These are phyloP conservation scores for Cosmopolites sordidus DNA, from an alignment of 2,888 invertebrate species.

Conservation along the genomic window DNA sequence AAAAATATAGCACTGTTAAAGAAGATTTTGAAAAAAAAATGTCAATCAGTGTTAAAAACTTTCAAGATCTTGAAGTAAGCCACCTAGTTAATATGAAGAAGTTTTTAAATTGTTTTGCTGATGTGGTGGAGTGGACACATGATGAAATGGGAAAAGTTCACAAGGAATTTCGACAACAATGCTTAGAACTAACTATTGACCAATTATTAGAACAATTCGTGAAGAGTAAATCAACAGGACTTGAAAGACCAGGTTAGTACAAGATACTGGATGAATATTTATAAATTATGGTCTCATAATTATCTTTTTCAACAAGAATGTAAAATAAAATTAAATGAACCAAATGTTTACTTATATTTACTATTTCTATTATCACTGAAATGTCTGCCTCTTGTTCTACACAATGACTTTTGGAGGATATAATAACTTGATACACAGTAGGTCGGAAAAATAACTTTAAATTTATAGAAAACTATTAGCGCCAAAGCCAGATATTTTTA, in stretches of 20 bases:
- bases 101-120: conserved; percentile 84
- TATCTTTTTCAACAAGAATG: neutral
- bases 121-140: conserved; percentile 83
- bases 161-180: conserved; percentile 86
- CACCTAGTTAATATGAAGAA: conserved; percentile 94
- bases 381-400: no score
- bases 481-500: no score
- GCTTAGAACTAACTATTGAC: conserved; percentile 87
- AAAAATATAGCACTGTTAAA: conserved; percentile 87
- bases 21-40: conserved; percentile 95
- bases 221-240: conserved; percentile 86
- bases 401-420: no score
- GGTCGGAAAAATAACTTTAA: no score
- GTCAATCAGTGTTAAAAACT: conserved; percentile 87
- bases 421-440: no score
- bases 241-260: conserved; percentile 93
- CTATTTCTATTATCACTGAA: no score
- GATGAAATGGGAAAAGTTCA: conserved; percentile 91
- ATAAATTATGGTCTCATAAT: neutral
- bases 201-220: conserved; percentile 90
- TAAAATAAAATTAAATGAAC: neutral
- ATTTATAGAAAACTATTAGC: no score
- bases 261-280: no score
- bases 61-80: conserved; percentile 91
- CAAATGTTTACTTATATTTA: no score